Evolutionary conservation across 2,797 vertebrate species (phyloP).

Genomic region (Geotrypetes seraphini): DNA sequence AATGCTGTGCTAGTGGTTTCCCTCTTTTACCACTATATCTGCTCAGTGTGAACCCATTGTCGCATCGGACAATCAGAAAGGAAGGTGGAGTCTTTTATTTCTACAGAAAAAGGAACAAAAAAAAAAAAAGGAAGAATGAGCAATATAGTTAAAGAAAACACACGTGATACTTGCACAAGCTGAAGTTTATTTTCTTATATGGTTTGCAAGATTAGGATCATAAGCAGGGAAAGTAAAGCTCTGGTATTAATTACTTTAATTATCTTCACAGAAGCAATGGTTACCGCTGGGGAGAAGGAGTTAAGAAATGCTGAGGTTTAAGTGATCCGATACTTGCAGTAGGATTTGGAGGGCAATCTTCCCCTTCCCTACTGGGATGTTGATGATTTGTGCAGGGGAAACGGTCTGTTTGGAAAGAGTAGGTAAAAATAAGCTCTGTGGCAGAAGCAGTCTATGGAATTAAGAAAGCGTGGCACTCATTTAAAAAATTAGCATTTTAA

Average conservation of each 20-base stretch:
- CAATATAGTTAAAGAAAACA: too few relatives aligned
- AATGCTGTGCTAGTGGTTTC: too few relatives aligned
- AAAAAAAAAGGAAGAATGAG: too few relatives aligned
- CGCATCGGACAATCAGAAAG: too few relatives aligned
- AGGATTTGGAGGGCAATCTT: neutral
- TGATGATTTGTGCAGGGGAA: neutral
- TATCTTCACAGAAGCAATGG: constrained; percentile 14
- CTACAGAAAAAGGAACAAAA: too few relatives aligned
- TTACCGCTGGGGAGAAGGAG: neutral
- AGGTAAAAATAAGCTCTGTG: neutral
- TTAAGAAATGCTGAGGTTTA: constrained; percentile 5
- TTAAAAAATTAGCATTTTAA: neutral
- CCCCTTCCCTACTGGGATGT: constrained; percentile 4
- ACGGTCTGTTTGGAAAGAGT: constrained; percentile 1
- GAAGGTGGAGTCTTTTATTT: too few relatives aligned
- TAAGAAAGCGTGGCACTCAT: neutral
- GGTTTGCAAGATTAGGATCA: too few relatives aligned
- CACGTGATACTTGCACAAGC: too few relatives aligned
- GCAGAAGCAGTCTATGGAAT: neutral
- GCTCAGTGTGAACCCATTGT: too few relatives aligned
- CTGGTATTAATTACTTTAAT: constrained; percentile 20
- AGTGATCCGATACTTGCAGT: constrained; percentile 8
- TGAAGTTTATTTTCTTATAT: too few relatives aligned
- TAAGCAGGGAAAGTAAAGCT: too few relatives aligned
- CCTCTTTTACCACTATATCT: too few relatives aligned